Percentiles rank a stretch among this genome's conserved stretches.
Evolutionary conservation across 2,113 vertebrate species (phyloP).

Genomic region (Erpornis zantholeuca): DNA sequence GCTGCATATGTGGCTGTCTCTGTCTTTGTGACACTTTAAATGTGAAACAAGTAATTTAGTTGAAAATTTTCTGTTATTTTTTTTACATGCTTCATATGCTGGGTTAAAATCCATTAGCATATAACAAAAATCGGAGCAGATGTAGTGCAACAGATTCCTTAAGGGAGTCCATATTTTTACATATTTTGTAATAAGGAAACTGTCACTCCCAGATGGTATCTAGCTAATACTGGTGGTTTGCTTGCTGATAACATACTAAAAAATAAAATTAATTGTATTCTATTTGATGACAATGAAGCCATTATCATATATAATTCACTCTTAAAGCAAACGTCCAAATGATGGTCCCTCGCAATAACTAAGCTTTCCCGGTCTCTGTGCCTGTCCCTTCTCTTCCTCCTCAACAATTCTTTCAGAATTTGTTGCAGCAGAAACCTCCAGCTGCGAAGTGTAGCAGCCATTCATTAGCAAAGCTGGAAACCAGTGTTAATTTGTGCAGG

Average conservation of each 20-base stretch:
- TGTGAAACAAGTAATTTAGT: conserved; percentile 79
- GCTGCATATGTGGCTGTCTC: conserved; percentile 64
- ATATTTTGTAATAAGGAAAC: conserved; percentile 88
- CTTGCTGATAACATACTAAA: conserved; percentile 83
- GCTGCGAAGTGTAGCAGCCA: conserved; percentile 27
- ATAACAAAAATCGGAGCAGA: conserved; percentile 84
- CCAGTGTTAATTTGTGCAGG: conserved; percentile 39
- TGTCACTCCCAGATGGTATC: conserved; percentile 84
- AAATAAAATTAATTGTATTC: conserved; percentile 86
- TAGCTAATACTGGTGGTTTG: conserved; percentile 80
- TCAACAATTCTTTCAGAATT: conserved; percentile 3
- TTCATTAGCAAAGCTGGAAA: conserved; percentile 51
- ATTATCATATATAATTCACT: conserved; percentile 80
- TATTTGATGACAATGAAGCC: conserved; percentile 81
- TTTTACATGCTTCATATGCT: conserved; percentile 79
- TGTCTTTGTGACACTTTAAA: conserved; percentile 76
- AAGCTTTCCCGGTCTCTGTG: background rate
- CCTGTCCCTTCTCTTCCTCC: background rate
- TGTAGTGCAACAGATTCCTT: conserved; percentile 82
- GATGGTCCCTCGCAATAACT: conserved; percentile 32
- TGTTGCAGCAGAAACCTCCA: conserved; percentile 39
- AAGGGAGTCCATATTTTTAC: conserved; percentile 89
- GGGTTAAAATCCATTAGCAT: conserved; percentile 85
- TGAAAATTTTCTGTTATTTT: conserved; percentile 74
- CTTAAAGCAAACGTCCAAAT: conserved; percentile 72